Base-by-base conservation (phyloP, 2,113 vertebrate genomes). In the Nipponia nippon region DNA sequence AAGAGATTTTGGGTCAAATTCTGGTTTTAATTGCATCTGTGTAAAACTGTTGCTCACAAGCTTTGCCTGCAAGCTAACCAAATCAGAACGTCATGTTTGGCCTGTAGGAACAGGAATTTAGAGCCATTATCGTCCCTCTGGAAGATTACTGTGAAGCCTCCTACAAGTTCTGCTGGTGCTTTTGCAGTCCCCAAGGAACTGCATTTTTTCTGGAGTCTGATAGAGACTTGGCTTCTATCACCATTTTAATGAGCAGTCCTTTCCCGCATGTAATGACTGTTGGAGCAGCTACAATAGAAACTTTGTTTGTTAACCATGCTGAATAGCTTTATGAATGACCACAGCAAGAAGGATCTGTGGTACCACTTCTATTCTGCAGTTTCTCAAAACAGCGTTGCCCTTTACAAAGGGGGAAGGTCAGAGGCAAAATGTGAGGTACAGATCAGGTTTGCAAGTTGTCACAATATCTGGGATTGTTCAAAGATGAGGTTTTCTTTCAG, bases 251-350 rank as follows among this genome's bases (percentile, higher is more conserved):
- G 55, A 91, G 55, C 49, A 84, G 36, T 67, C 38, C 32, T 88
- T 93, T 93, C 55, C 62, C 11, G 2, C n/a, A 34, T 26, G 15
- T 71, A 50, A n/a, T 61, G 77, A 78, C 47, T 67, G 26, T 53
- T 38, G n/a, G 47, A 82, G 72, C 38, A 92, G 76, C 50, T 78
- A 53, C 65, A 94, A 82, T 13, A 87, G 38, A 87, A 89, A 82
- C 18, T 23, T 62, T 52, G 16, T 56, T 56, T 83, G 36, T 61
- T 90, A 84, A 59, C 56, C 15, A 0, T 0, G 0, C 15, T 53
- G 44, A 76, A 72, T 38, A 69, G 8, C 72, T 84, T 95, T 53
- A 36, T 53, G 86, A 86, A 81, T 18, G 13, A 92, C 61, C 50
- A 49, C 20, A 71, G 44, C 1, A 1, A 61, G 50, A 83, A 67